Base-by-base conservation (phyloP, 2,888 invertebrate genomes). In the Endomychus coccineus region DNA sequence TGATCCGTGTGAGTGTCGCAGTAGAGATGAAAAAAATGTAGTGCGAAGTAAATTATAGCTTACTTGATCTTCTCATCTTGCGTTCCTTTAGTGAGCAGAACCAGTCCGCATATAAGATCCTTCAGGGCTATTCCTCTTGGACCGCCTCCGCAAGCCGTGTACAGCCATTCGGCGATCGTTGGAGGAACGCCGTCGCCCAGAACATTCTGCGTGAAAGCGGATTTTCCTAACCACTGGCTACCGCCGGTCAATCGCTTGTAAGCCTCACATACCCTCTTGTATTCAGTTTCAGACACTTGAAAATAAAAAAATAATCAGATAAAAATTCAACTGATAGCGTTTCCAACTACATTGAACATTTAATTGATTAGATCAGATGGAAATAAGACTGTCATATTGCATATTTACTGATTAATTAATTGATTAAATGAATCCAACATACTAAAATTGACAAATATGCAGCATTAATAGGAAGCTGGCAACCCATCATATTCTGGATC, bases 101-200 rank as follows among this genome's bases (percentile, higher is more conserved):
- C 89, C 42, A 92, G 71, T 1, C 89, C 89, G 62, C 88, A 87
- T 16, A 91, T 70, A 15, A 91, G 70, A 55, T 91, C 90, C 58
- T 83, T 81, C 55, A 88, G 83, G 28, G 77, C 73, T 45, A 92
- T 82, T 19, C 91, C 91, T 54, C 85, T 78, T 37, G 75, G 70
- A 36, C 81, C 83, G 27, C 89, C 90, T 13, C 91, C 90, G 65
- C 88, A 90, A 23, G 88, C 86, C 49, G 74, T 71, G 62, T 81
- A 91, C 32, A 91, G 69, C 70, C 83, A 78, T 69, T 90, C 88
- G 1, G 87, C 86, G 28, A 91, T 78, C 48, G 80, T 77, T 33
- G 70, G 63, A 2, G 91, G 91, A 13, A 91, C 87, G 33, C 85
- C 83, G 63, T 90, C 89, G 51, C 89, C 87, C 40, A 91, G 69